A percentile compares a stretch with the other conserved stretches of the same genome.
These are phyloP conservation scores for Prinia subflava DNA, from an alignment of 2,113 vertebrate species.

Conservation along the genomic window DNA sequence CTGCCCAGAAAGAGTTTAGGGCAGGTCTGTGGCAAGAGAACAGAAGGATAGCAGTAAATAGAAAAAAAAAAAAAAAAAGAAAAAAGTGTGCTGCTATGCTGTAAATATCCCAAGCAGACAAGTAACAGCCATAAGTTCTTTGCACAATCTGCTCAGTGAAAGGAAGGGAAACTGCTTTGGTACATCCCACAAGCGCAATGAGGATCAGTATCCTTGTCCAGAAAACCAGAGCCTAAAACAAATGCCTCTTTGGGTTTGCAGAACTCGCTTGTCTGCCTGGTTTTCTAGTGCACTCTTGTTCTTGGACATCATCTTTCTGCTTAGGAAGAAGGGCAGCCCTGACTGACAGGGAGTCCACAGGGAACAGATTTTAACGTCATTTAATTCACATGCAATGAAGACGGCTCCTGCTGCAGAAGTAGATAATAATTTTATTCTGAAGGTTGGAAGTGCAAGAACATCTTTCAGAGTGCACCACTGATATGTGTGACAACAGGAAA, in stretches of 20 bases:
- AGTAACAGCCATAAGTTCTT: background rate
- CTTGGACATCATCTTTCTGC: background rate
- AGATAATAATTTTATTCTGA: background rate
- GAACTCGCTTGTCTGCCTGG: background rate
- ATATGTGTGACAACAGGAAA: background rate
- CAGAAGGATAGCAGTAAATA: background rate
- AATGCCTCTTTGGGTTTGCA: background rate
- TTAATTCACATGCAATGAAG: accelerated
- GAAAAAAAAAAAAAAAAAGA: background rate
- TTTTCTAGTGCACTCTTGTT: background rate
- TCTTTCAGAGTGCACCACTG: background rate
- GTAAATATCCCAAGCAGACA: background rate
- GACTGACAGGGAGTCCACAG: background rate
- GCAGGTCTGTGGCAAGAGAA: background rate
- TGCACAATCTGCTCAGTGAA: background rate
- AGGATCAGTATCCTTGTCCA: background rate
- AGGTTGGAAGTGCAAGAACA: background rate
- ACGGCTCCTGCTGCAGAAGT: background rate
- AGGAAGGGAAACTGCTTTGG: background rate
- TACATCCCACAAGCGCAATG: background rate
- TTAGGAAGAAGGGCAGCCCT: background rate
- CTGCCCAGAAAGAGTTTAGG: background rate
- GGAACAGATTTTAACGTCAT: background rate
- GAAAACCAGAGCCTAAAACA: background rate
- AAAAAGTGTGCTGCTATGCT: background rate